Conservation (phyloP, 2,113 vertebrate species). For the Sclerurus mexicanus region DNA sequence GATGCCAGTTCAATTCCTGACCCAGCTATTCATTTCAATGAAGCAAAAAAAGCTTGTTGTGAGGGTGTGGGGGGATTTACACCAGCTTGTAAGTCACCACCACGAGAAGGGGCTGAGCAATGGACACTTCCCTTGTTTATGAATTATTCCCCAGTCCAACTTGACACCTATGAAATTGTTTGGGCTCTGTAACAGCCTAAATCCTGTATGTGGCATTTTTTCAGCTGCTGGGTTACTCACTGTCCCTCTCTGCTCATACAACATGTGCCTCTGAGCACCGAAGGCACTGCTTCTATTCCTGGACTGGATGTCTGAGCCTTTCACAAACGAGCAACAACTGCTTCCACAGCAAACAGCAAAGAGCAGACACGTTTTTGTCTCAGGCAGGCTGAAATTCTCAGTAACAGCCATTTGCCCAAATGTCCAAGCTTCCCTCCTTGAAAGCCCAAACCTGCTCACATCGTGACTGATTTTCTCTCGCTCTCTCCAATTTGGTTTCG, state of each 20-base stretch:
- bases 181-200: not conserved
- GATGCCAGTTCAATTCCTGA: not conserved
- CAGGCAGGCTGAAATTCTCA: not conserved
- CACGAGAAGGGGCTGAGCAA: not conserved
- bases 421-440: not conserved
- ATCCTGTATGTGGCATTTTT: not conserved
- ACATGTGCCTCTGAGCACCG: slow-evolving; percentile 22
- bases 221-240: slow-evolving; percentile 22
- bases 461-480: not conserved
- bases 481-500: not conserved
- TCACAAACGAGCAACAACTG: slow-evolving; percentile 1
- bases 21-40: not conserved
- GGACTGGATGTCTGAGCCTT: not conserved
- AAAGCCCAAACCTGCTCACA: not conserved
- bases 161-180: not conserved
- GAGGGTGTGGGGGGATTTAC: not conserved
- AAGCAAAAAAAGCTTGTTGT: not conserved
- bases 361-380: not conserved
- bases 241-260: not conserved
- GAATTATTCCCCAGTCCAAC: not conserved
- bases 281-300: slow-evolving; percentile 29
- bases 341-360: not conserved
- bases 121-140: not conserved
- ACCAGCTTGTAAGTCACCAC: not conserved
- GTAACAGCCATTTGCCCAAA: not conserved